Conservation (phyloP, 2,113 vertebrate species). For the Drymodes brunneopygia region DNA sequence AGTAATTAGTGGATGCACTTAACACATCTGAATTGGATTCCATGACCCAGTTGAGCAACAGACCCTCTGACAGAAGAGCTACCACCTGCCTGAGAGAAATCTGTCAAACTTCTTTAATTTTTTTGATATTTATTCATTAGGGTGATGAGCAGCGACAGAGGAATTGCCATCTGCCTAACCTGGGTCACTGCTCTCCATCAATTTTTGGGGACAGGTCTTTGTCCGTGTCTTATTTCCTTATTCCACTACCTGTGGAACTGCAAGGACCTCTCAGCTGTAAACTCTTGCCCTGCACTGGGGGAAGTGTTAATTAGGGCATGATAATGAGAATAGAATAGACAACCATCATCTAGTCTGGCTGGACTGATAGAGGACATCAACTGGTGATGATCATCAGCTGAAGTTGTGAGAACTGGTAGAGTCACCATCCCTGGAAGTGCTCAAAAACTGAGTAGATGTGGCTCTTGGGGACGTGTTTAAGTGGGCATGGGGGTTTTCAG, state of each 20-base stretch:
- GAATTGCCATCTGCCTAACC: background rate
- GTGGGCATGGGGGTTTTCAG: background rate
- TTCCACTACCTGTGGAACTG: fast-evolving
- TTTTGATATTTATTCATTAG: background rate
- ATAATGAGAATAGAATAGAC: background rate
- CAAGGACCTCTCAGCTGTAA: background rate
- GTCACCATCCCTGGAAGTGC: background rate
- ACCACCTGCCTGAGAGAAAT: background rate
- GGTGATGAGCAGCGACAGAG: background rate
- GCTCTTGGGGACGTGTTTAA: background rate
- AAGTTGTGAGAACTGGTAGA: background rate
- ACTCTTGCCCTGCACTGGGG: fast-evolving
- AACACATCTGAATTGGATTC: background rate
- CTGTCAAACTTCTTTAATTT: background rate
- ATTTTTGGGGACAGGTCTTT: background rate
- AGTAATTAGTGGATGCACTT: background rate
- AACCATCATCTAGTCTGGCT: background rate
- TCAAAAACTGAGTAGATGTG: background rate
- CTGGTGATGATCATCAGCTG: background rate
- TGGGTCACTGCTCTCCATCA: background rate
- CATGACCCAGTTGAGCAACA: background rate
- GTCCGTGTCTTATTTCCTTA: background rate
- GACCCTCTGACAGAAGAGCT: background rate
- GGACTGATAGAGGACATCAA: background rate
- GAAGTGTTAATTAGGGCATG: background rate